These are phyloP conservation scores for Pilophorus perplexus DNA, from an alignment of 2,888 invertebrate species.

Conservation along the genomic window DNA sequence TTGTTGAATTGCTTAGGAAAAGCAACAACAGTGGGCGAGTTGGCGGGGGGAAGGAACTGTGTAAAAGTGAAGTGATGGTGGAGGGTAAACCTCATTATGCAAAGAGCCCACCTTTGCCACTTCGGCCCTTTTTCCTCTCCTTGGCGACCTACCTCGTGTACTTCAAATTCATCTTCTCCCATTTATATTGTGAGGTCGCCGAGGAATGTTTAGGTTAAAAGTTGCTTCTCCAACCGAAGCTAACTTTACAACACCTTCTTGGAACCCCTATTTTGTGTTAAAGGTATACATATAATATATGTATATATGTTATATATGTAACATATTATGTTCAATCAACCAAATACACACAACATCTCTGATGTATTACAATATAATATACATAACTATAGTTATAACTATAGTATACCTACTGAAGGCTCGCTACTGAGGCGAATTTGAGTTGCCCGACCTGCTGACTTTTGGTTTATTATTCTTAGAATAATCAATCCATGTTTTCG, in stretches of 20 bases:
- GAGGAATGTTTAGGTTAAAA: neutral
- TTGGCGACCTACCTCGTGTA: neutral
- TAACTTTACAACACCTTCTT: no score
- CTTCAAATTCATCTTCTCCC: constrained; percentile 9
- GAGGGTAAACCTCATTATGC: constrained; percentile 26
- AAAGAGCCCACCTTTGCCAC: constrained; percentile 9
- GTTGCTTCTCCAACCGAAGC: neutral
- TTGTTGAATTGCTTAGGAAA: no score
- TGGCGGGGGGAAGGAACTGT: neutral
- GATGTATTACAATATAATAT: neutral
- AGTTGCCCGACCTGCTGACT: no score
- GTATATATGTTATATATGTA: no score
- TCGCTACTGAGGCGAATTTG: no score
- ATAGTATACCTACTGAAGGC: no score
- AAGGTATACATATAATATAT: no score
- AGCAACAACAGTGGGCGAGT: no score
- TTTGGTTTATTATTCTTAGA: no score
- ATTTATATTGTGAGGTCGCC: neutral
- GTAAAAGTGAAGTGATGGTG: no score
- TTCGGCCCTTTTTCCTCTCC: neutral
- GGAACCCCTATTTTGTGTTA: neutral
- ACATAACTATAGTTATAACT: neutral
- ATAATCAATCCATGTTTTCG: no score
- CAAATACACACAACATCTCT: neutral
- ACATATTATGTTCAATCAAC: no score